Conservation (phyloP, 2,113 vertebrate species). For the Triplophysa rosa region DNA sequence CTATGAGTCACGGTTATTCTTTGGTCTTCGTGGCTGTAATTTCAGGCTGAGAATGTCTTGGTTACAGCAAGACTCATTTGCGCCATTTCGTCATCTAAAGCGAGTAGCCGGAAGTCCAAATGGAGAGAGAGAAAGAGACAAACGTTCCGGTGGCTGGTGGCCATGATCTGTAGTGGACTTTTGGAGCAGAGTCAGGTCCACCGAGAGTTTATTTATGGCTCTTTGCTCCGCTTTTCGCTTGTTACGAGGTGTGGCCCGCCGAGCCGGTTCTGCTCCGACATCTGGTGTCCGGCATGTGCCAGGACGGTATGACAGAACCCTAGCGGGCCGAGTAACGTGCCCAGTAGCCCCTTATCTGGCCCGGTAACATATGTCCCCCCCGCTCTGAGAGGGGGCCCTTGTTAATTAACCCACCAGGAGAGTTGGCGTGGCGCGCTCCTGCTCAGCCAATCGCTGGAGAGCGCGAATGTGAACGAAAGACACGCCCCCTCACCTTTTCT, state of each 20-base stretch:
- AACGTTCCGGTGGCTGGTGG: constrained; percentile 45
- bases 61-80: not conserved
- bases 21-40: not conserved
- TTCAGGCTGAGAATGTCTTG: not conserved
- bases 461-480: constrained; percentile 42
- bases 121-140: constrained; percentile 28
- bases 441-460: constrained; percentile 44
- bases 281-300: constrained; percentile 77
- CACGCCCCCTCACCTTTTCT: constrained; percentile 48
- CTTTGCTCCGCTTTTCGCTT: constrained; percentile 65
- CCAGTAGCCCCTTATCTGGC: constrained; percentile 43
- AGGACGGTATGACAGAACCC: constrained; percentile 72
- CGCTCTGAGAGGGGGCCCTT: constrained; percentile 35
- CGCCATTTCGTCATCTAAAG: constrained; percentile 33
- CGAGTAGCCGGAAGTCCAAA: constrained; percentile 34
- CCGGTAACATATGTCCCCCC: constrained; percentile 52
- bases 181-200: constrained; percentile 58
- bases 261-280: constrained; percentile 76
- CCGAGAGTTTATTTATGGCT: constrained; percentile 73
- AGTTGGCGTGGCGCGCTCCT: constrained; percentile 33
- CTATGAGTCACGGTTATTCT: constrained; percentile 14
- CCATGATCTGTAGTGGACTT: constrained; percentile 54
- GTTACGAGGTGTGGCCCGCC: constrained; percentile 71
- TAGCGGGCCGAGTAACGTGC: constrained; percentile 66
- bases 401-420: constrained; percentile 57